These are phyloP conservation scores for Poeciliopsis retropinna DNA, from an alignment of 2,113 vertebrate genomes.

Conservation along the genomic window DNA sequence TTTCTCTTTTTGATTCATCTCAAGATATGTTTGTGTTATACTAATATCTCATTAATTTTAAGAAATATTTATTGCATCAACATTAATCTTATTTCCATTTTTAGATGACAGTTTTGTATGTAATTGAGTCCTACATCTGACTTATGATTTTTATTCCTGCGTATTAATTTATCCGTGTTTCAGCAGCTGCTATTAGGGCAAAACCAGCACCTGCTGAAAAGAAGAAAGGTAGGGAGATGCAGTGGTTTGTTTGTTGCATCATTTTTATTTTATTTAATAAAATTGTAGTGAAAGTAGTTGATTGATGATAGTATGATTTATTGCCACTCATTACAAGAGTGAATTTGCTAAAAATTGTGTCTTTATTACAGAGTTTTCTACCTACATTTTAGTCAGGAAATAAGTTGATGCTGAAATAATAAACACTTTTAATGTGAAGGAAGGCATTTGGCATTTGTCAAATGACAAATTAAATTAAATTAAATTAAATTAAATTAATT, in stretches of 20 bases:
- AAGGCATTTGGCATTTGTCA: too few species aligned
- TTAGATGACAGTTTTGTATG: background rate
- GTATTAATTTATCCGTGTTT: conserved; percentile 7
- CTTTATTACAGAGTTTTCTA: too few species aligned
- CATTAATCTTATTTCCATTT: too few species aligned
- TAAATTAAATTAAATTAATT: too few species aligned
- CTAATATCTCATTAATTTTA: background rate
- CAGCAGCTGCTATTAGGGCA: conserved; percentile 21
- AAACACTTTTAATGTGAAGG: too few species aligned
- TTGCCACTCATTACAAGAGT: background rate
- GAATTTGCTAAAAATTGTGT: too few species aligned
- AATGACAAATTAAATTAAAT: too few species aligned
- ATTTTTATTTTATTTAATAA: background rate
- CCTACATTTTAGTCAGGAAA: too few species aligned
- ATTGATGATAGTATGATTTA: background rate
- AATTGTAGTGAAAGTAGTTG: background rate
- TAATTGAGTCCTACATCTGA: background rate
- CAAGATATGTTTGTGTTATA: background rate
- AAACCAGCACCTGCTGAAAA: conserved; percentile 30
- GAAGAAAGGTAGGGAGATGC: conserved; percentile 46
- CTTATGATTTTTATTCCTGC: background rate
- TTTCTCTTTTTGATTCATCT: background rate
- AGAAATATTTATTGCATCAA: too few species aligned
- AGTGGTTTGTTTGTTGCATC: conserved; percentile 3
- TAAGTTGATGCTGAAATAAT: too few species aligned